Evolutionary conservation across 2,797 vertebrate genomes (phyloP), one percentile per base, ranked within the genome.

Genomic region (Petrocephalus schoutedeni): DNA sequence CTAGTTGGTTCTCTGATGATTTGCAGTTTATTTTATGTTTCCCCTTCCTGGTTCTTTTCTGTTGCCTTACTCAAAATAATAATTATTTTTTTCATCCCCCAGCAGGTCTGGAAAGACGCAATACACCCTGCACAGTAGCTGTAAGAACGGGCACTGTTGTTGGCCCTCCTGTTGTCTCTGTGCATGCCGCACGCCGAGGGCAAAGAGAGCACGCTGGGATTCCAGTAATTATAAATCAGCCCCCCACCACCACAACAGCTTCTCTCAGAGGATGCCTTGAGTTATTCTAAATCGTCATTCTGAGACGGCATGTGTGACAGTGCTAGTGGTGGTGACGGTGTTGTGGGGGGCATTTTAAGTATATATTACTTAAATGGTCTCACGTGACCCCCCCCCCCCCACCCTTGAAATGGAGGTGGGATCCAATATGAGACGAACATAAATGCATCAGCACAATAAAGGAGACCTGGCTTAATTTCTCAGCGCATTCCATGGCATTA

Each of bases 131-230:
- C 92, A 91, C 91, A 93, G 84, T 80, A 91, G 90, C 91, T 91
- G 87, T 87, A 77, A 90, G 90, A 92, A 92, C 92, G 91, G 0
- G 9, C 9, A 1, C 61, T 74, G 67, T 36, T 74, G 67, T 74
- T 41, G 10, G 2, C 87, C 61, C 8, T 49, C 59, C 53, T 67
- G 53, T 59, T 89, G 88, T 90, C 89, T 87, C 14, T 28, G 49
- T 71, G 71, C 85, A 59, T 36, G 23, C 8, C 57, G 84, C 16
- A 85, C 58, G 32, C 74, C 61, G 16, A 87, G 89, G 91, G 88
- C 89, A 87, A 88, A 89, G 83, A 90, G 92, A 93, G 93, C 89
- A 92, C 90, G 71, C 89, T 90, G 90, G 89, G 88, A 91, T 91
- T 87, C 86, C 87, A 83, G 74, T 87, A 82, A 89, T 90, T 92